These are phyloP conservation scores for Eulemur mongoz DNA, from an alignment of 2,797 vertebrate species.

Conservation along the genomic window DNA sequence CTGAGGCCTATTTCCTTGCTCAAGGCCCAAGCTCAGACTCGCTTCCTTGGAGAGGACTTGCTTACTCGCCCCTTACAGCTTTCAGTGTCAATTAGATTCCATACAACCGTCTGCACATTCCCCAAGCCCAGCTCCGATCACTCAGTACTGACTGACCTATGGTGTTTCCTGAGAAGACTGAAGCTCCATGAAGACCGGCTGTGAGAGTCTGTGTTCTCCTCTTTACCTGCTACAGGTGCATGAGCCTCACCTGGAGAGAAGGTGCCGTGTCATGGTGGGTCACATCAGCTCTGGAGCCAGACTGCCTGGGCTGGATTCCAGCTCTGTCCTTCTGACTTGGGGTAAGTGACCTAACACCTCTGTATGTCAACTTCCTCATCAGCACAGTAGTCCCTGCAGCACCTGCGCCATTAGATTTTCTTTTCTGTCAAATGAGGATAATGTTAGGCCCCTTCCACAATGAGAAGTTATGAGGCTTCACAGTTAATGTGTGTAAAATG, in stretches of 20 bases:
- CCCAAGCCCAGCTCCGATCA: accelerated
- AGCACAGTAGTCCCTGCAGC: background rate
- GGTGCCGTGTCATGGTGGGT: accelerated
- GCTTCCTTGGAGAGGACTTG: background rate
- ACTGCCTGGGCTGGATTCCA: background rate
- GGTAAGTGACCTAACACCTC: background rate
- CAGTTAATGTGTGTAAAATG: background rate
- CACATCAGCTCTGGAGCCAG: background rate
- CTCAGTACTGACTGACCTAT: background rate
- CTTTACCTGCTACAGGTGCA: background rate
- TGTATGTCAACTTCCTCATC: background rate
- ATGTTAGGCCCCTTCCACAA: background rate
- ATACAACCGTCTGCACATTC: background rate
- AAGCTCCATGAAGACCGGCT: background rate
- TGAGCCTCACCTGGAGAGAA: background rate
- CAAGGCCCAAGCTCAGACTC: background rate
- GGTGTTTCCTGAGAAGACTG: background rate
- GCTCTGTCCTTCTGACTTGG: background rate
- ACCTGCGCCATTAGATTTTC: background rate
- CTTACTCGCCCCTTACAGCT: background rate
- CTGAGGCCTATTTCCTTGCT: no score
- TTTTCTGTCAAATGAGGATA: background rate
- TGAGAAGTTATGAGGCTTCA: background rate
- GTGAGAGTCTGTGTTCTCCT: background rate
- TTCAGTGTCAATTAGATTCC: background rate